These are phyloP conservation scores for Troglohyphantes excavatus DNA, from an alignment of 2,888 invertebrate genomes.

Conservation along the genomic window DNA sequence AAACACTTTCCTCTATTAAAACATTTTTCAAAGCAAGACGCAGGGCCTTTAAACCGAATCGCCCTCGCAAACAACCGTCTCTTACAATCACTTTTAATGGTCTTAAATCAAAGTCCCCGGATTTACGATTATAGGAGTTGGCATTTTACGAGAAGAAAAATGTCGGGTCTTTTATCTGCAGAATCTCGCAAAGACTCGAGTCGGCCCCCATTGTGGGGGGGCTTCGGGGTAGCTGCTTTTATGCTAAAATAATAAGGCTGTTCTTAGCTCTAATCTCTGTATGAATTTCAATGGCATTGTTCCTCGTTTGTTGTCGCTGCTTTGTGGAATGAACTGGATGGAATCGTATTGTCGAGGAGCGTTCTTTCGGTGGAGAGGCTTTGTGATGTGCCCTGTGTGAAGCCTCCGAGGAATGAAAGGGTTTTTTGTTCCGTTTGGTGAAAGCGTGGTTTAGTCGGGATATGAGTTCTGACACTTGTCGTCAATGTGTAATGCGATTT, in stretches of 20 bases:
- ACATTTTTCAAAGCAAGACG: constrained; percentile 5
- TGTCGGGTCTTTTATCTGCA: constrained; percentile 32
- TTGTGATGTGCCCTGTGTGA: constrained; percentile 18
- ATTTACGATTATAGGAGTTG: constrained; percentile 54
- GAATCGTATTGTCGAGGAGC: constrained; percentile 9
- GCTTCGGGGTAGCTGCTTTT: constrained; percentile 5
- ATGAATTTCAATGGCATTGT: constrained; percentile 41
- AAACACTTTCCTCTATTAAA: constrained; percentile 22
- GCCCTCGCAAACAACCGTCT: constrained; percentile 24
- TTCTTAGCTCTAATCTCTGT: constrained; percentile 45
- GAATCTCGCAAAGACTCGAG: neutral
- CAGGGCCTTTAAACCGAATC: constrained; percentile 23
- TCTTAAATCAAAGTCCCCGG: constrained; percentile 54
- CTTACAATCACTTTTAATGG: constrained; percentile 55
- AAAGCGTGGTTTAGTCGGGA: neutral
- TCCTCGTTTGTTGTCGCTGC: neutral
- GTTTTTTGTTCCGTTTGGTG: neutral
- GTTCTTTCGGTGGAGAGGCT: neutral
- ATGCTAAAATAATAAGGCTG: constrained; percentile 56
- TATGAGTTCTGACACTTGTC: neutral
- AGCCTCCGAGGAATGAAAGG: neutral
- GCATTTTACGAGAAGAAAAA: constrained; percentile 60
- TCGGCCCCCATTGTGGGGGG: neutral
- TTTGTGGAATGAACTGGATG: neutral
- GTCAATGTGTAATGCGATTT: neutral